Percentiles rank a stretch among this genome's conserved stretches.
Evolutionary conservation across 2,113 vertebrate genomes (phyloP).

Genomic region (Zosterops japonicus): DNA sequence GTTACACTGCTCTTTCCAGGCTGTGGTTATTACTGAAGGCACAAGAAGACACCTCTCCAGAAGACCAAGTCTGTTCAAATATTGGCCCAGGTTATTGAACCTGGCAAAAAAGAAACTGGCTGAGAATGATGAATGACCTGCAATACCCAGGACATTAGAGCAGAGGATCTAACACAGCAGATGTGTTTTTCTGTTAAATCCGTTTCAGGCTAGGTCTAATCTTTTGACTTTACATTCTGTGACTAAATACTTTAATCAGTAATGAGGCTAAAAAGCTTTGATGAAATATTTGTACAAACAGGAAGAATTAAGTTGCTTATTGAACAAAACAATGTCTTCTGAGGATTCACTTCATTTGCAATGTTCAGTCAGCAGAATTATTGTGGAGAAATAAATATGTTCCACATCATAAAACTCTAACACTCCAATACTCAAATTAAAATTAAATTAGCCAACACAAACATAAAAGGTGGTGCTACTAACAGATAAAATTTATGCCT

Average conservation of each 20-base stretch:
- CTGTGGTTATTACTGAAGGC: background rate
- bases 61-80: background rate
- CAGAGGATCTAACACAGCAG: background rate
- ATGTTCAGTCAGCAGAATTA: slow-evolving; percentile 30
- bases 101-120: background rate
- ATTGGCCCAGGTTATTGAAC: background rate
- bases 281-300: slow-evolving; percentile 21
- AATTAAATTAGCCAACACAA: slow-evolving; percentile 17
- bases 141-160: background rate
- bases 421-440: background rate
- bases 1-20: background rate
- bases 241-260: background rate
- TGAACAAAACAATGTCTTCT: slow-evolving; percentile 12
- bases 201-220: background rate
- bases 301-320: slow-evolving; percentile 7
- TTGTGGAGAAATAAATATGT: background rate
- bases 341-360: slow-evolving; percentile 12
- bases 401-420: background rate
- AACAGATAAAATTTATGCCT: background rate
- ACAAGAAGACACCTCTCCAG: background rate
- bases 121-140: background rate
- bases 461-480: background rate
- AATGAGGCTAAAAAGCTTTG: slow-evolving; percentile 21
- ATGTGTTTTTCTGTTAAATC: background rate
- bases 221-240: background rate